Base-by-base conservation (phyloP, 1,140 invertebrate species). In the Drosophila tani region DNA sequence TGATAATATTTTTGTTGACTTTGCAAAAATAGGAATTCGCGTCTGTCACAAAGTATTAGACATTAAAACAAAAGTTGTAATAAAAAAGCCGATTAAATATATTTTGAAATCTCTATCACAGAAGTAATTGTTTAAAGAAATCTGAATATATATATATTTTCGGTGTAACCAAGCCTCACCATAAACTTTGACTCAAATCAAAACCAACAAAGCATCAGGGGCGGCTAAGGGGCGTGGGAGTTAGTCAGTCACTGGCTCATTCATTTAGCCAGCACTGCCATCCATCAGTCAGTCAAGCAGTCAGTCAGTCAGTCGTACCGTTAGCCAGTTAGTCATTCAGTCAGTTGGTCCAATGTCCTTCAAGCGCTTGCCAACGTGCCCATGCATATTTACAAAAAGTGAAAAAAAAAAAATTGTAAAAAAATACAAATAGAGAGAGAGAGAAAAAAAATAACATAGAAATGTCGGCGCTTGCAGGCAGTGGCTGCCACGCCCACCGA, bases 331-430 rank as follows among this genome's bases (percentile, higher is more conserved):
- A 64, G 64, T 65, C 65, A 66, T 69, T 75, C 62, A 38, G 62
- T 75, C 62, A 46, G 57, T 70, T 69, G 57, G 74, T 62, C 64
- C 51, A 62, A 49, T 75, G 83, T 86, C 83, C 83, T 82, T 87
- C 76, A 76, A 79, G 67, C 66, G 58, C 49, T 82, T 83, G 68
- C 82, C 62, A 66, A 74, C 71, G 71, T 87, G 84, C 83, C 68
- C 67, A 70, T 86, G 83, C 83, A 88, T 87, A 88, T 87, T 87
- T 83, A 82, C 66, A 75, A 51, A 78, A 66, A 65, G 57, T 24
- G 11, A 29, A 35, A 27, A 63, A 41, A 75, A 35, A 50, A 29
- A 43, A 7, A 38, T 21, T 47, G n/a, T 17, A 41, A 38, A 24
- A 46, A 68, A 47, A 67, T 64, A 49, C 24, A 50, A 29, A 53